These are phyloP conservation scores for Armadillidium nasatum DNA, from an alignment of 1,140 invertebrate species.

Conservation along the genomic window DNA sequence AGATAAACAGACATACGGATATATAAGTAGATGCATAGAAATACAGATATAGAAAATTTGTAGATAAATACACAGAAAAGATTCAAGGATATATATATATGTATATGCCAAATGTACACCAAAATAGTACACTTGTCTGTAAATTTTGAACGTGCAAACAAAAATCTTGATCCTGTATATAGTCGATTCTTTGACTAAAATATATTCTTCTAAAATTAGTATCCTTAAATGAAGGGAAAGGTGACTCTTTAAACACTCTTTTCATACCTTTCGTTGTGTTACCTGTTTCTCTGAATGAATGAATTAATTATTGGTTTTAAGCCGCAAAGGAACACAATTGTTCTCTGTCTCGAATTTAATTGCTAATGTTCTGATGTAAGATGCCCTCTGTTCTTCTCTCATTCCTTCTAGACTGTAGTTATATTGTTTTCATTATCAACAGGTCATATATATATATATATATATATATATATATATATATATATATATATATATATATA, in stretches of 20 bases:
- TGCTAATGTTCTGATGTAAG: not conserved
- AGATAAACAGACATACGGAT: no score
- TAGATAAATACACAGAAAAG: no score
- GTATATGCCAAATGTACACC: no score
- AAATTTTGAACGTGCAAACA: no score
- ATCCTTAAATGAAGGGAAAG: not conserved
- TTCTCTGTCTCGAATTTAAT: not conserved
- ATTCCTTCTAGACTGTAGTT: not conserved
- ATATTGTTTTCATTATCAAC: not conserved
- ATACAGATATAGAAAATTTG: no score
- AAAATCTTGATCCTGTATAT: no score
- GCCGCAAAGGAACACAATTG: not conserved
- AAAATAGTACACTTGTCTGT: no score
- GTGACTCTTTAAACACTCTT: not conserved
- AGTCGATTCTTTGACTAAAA: no score
- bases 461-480: slow-evolving; percentile 6
- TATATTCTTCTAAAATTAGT: not conserved
- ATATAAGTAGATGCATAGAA: no score
- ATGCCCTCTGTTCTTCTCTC: not conserved
- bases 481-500: slow-evolving; percentile 6
- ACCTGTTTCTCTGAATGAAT: not conserved
- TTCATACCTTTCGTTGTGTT: not conserved
- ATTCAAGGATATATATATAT: no score
- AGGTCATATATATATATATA: not conserved
- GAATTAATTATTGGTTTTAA: not conserved